A percentile compares a stretch with the other conserved stretches of the same genome.
These are phyloP conservation scores for Myotis davidii DNA, from an alignment of 2,113 vertebrate species.

Conservation along the genomic window DNA sequence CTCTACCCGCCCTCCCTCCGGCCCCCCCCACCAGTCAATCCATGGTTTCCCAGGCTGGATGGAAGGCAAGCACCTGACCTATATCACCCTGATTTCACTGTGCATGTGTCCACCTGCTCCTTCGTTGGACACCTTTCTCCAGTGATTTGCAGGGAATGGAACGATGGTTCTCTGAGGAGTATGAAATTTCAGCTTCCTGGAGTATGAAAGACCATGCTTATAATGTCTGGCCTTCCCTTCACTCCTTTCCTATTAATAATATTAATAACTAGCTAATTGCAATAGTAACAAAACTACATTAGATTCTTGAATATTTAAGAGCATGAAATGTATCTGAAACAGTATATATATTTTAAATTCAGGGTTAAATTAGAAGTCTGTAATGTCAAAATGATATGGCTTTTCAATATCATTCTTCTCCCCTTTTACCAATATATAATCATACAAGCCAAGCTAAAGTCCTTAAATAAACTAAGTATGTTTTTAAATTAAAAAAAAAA, in stretches of 20 bases:
- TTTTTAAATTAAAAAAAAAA: background rate
- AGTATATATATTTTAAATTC: background rate
- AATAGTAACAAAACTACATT: background rate
- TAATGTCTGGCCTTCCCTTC: background rate
- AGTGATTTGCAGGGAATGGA: background rate
- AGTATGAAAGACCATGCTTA: background rate
- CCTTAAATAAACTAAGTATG: background rate
- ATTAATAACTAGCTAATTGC: background rate
- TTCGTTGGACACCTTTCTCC: background rate
- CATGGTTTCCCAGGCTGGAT: background rate
- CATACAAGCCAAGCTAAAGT: background rate
- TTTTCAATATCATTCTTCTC: background rate
- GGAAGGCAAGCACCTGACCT: background rate
- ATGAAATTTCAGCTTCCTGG: background rate
- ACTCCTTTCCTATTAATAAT: background rate
- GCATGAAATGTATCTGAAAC: background rate
- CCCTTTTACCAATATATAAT: background rate
- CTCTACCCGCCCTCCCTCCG: accelerated
- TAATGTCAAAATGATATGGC: background rate
- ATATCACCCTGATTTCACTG: background rate
- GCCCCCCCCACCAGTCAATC: background rate
- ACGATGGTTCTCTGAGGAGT: background rate
- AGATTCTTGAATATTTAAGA: background rate
- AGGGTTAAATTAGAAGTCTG: background rate
- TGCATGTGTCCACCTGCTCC: background rate